phyloP scores from a whole-genome alignment of 2,888 invertebrate species.

The Ornithoptera priamus region DNA sequence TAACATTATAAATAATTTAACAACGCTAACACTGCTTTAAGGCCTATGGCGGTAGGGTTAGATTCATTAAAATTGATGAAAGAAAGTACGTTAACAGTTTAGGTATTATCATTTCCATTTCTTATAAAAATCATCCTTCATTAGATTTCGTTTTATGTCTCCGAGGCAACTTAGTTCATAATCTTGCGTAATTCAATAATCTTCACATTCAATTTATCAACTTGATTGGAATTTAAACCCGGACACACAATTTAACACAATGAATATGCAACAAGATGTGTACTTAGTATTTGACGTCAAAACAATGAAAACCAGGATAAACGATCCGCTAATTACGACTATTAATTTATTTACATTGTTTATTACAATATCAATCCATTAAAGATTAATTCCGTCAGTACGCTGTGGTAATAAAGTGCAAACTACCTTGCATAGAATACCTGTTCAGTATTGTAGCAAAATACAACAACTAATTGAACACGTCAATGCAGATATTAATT shows the following conservation, averaged over 20 bases:
- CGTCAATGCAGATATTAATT: slow-evolving; percentile 26
- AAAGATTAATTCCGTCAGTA: slow-evolving; percentile 1
- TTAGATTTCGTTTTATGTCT: too few species aligned
- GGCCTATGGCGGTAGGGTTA: too few species aligned
- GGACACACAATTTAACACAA: not conserved
- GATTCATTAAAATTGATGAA: too few species aligned
- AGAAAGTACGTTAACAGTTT: too few species aligned
- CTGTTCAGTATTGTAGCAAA: not conserved
- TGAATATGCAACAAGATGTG: not conserved
- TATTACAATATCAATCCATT: not conserved
- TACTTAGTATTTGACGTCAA: slow-evolving; percentile 1
- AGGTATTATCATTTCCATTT: too few species aligned
- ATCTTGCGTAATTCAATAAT: not conserved
- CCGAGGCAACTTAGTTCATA: too few species aligned
- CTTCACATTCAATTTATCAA: not conserved
- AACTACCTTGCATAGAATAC: not conserved
- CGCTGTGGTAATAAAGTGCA: not conserved
- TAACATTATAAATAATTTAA: too few species aligned
- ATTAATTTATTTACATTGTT: slow-evolving; percentile 16
- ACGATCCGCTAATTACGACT: slow-evolving; percentile 15
- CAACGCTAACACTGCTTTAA: too few species aligned
- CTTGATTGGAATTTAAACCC: not conserved
- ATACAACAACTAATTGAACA: slow-evolving; percentile 23
- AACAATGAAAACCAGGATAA: slow-evolving; percentile 18
- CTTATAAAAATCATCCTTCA: too few species aligned